Base-by-base conservation (phyloP, 2,113 vertebrate species). In the Labrus mixtus region DNA sequence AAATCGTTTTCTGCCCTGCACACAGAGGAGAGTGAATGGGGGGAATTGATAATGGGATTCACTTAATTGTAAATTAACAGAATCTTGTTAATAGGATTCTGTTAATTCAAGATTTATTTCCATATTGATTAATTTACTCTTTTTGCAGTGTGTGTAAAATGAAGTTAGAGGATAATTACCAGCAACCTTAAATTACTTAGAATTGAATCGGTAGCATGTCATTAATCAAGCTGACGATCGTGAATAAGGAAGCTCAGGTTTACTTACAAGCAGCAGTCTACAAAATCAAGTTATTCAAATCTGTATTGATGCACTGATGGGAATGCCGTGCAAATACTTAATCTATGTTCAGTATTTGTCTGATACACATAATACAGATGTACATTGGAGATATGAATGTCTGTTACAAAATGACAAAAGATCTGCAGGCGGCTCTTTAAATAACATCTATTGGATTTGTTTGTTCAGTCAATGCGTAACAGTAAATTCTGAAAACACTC, bases 21-120 rank as follows among this genome's bases (percentile, higher is more conserved):
- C 75, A 67, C 19, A 72, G 79, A 83, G 64, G 50, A 68, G 76
- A 81, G 87, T 78, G 70, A 75, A 80, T 77, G 66, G 60, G 79
- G 83, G 75, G 81, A 68, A 77, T 56, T 81, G 77, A 90, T 92
- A 91, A 91, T 91, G 88, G 76, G 76, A 90, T 89, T 82, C 80
- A n/a, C 61, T 86, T 92, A 92, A 92, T 92, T 92, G 86, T 90
- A 87, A 92, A 93, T 93, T 86, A 93, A 86, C 85, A 82, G 83
- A 88, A 87, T 84, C 89, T 77, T 83, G 89, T 89, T 92, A 93
- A 93, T 91, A 84, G 88, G 87, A 86, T 90, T 90, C 85, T 81
- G 89, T 90, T 92, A 87, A 93, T 92, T 90, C 76, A 76, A 88
- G 85, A 91, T 89, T 88, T 87, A 89, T 90, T 88, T 82, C 78